Evolutionary conservation across 2,797 vertebrate species (phyloP).

Genomic region (Sebastes vulpes): DNA sequence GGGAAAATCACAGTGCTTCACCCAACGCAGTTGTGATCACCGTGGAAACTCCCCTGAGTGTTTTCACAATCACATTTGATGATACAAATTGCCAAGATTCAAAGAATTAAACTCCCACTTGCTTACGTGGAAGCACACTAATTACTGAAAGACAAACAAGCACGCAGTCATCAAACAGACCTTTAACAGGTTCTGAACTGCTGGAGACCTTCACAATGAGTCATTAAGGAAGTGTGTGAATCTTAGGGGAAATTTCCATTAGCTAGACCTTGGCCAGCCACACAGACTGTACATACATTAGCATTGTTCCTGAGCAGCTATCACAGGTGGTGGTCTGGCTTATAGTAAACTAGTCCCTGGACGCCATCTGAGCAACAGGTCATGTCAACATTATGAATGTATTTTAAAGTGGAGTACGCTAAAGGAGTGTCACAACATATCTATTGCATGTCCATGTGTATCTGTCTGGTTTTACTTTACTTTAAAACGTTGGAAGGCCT

Average conservation of each 20-base stretch:
- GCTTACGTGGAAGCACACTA: background rate
- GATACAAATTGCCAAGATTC: slow-evolving; percentile 3
- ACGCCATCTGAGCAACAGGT: slow-evolving; percentile 36
- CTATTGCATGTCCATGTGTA: background rate
- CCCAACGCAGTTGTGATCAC: slow-evolving; percentile 33
- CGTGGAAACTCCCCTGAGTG: slow-evolving; percentile 58
- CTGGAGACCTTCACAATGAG: slow-evolving; percentile 26
- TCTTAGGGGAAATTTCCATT: slow-evolving; percentile 57
- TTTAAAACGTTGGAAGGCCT: slow-evolving; percentile 29
- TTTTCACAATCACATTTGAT: slow-evolving; percentile 17
- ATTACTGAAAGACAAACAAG: background rate
- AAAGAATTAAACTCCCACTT: slow-evolving; percentile 16
- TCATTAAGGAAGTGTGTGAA: slow-evolving; percentile 58
- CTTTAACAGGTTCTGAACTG: background rate
- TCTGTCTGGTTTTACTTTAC: slow-evolving; percentile 59
- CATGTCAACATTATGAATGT: slow-evolving; percentile 44
- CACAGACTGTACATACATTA: slow-evolving; percentile 40
- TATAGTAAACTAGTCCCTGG: slow-evolving; percentile 23
- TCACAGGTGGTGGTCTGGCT: slow-evolving; percentile 54
- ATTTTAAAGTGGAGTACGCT: slow-evolving; percentile 33
- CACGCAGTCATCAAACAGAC: slow-evolving; percentile 14
- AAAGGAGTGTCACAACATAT: slow-evolving; percentile 35
- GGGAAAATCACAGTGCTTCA: slow-evolving; percentile 32
- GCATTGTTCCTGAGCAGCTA: slow-evolving; percentile 48
- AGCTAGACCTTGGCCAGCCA: slow-evolving; percentile 17